A percentile compares a stretch with the other conserved stretches of the same genome.
Evolutionary conservation across 2,113 vertebrate genomes (phyloP).

Genomic region (Podilymbus podiceps): DNA sequence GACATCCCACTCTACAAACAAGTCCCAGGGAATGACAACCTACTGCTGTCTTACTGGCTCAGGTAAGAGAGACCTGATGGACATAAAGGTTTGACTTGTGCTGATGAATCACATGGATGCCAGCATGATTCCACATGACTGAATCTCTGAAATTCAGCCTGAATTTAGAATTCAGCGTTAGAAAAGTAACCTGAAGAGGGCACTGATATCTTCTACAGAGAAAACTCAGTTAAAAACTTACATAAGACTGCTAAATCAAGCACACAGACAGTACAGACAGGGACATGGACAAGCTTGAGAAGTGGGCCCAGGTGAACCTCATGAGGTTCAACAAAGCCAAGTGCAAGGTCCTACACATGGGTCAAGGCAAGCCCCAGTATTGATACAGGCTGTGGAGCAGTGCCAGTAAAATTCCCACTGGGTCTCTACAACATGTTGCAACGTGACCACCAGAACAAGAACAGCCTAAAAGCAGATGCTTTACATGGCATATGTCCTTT

Average conservation of each 20-base stretch:
- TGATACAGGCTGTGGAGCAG: background rate
- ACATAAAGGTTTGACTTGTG: background rate
- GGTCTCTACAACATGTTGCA: background rate
- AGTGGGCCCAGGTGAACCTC: no score
- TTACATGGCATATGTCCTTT: rapidly evolving
- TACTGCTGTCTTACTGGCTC: background rate
- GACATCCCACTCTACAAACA: background rate
- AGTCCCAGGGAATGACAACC: background rate
- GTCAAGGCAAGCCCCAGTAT: no score
- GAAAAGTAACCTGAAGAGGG: background rate
- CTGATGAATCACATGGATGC: background rate
- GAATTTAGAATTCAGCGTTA: background rate
- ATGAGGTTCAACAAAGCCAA: no score
- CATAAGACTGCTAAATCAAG: background rate
- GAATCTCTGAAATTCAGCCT: background rate
- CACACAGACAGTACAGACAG: background rate
- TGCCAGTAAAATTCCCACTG: background rate
- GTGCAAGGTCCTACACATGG: no score
- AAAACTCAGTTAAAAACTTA: background rate
- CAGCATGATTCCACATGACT: background rate
- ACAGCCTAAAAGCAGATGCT: background rate
- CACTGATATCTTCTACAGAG: background rate
- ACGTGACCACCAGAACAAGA: background rate
- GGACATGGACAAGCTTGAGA: no score
- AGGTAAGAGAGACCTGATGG: background rate